A percentile compares a stretch with the other conserved stretches of the same genome.
Conservation (phyloP, 2,113 vertebrate genomes). For the Erythrocercus mccallii region DNA sequence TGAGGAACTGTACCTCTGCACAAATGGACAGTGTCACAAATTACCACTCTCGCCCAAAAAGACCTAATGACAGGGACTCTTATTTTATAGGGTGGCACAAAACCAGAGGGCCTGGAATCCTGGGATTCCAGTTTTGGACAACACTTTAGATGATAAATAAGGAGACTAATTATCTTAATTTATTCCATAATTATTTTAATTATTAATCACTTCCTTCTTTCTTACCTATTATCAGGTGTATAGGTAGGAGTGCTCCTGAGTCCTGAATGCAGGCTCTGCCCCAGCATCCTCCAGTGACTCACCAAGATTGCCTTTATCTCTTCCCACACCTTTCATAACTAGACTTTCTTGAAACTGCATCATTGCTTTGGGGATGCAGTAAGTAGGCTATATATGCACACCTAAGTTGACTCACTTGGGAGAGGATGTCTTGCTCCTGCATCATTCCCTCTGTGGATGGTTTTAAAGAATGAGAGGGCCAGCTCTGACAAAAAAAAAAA, state of each 20-base stretch:
- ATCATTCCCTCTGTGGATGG: background rate
- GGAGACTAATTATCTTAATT: slow-evolving; percentile 26
- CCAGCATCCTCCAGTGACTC: background rate
- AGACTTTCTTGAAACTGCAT: background rate
- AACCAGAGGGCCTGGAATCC: background rate
- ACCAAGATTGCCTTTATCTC: background rate
- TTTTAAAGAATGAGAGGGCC: background rate
- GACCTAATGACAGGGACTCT: background rate
- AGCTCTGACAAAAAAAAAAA: background rate
- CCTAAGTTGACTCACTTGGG: background rate
- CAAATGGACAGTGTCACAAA: background rate
- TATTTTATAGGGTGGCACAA: background rate
- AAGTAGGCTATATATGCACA: background rate
- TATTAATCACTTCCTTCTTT: slow-evolving; percentile 33
- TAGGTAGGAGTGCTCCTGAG: background rate
- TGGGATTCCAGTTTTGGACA: background rate
- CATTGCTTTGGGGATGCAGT: background rate
- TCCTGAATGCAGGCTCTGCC: background rate
- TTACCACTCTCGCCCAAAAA: background rate
- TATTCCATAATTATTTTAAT: slow-evolving; percentile 45
- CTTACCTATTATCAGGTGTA: background rate
- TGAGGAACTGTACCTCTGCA: background rate
- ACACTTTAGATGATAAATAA: background rate
- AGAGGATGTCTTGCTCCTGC: background rate
- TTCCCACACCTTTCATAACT: slow-evolving; percentile 2